Evolutionary conservation across 2,113 vertebrate species (phyloP).

Genomic region (Protomyctophum bolini): DNA sequence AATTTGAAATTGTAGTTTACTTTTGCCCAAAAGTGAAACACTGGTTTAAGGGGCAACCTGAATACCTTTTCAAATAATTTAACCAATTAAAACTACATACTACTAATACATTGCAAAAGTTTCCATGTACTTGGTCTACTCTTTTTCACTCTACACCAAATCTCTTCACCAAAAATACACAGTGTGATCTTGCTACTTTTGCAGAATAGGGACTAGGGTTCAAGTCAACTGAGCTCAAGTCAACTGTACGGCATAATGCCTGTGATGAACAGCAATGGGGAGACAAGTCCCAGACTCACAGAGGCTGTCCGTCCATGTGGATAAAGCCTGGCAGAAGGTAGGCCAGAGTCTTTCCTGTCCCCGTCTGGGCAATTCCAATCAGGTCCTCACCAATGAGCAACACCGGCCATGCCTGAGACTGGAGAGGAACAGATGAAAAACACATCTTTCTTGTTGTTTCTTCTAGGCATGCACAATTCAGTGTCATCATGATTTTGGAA

Average conservation of each 20-base stretch:
- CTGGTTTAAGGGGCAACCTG: no score
- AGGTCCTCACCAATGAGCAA: constrained; percentile 91
- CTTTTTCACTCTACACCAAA: not conserved
- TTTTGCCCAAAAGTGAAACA: no score
- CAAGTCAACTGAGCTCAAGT: not conserved
- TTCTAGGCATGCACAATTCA: no score
- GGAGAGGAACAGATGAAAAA: constrained; percentile 22
- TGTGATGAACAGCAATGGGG: not conserved
- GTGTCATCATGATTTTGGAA: no score
- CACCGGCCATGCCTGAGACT: constrained; percentile 96
- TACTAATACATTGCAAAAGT: not conserved
- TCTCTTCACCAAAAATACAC: no score
- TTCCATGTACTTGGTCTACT: not conserved
- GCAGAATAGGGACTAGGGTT: no score
- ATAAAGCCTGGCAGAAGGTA: constrained; percentile 97
- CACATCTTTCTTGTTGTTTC: no score
- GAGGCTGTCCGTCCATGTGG: constrained; percentile 90
- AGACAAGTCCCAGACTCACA: constrained; percentile 77
- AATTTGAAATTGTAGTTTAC: no score
- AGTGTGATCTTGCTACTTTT: no score
- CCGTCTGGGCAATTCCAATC: constrained; percentile 95
- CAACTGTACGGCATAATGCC: not conserved
- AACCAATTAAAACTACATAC: no score
- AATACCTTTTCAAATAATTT: no score
- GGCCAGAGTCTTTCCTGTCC: constrained; percentile 93